Percentiles rank a stretch among this genome's conserved stretches.
These are phyloP conservation scores for Rousettus leschenaultii DNA, from an alignment of 2,113 vertebrate genomes.

Conservation along the genomic window DNA sequence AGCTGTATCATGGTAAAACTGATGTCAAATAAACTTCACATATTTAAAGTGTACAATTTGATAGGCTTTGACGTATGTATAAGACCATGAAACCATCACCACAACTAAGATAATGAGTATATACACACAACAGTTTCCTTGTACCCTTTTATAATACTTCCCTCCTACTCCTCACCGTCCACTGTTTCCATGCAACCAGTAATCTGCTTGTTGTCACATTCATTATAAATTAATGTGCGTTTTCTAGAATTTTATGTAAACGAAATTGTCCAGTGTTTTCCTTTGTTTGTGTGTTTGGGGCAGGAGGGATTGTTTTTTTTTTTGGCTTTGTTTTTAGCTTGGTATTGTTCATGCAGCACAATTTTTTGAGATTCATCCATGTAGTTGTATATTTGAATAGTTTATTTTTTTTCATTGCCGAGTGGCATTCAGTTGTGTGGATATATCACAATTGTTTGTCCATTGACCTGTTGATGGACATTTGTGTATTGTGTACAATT, in stretches of 20 bases:
- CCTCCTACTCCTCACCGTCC: not conserved
- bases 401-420: not conserved
- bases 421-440: not conserved
- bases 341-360: not conserved
- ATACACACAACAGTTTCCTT: not conserved
- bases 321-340: not conserved
- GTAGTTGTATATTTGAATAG: not conserved
- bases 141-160: not conserved
- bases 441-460: not conserved
- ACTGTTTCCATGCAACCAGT: not conserved
- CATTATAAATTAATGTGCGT: not conserved
- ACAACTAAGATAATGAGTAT: not conserved
- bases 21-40: not conserved
- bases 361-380: not conserved
- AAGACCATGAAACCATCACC: not conserved
- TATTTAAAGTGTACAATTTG: not conserved
- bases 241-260: not conserved
- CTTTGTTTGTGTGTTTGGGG: not conserved
- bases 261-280: not conserved
- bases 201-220: not conserved
- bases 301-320: not conserved
- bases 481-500: not conserved
- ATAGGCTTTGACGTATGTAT: not conserved
- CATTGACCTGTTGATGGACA: not conserved
- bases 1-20: not conserved